Evolutionary conservation across 2,888 invertebrate species (phyloP), one percentile per base, ranked within the genome.

Genomic region (Volucella inflata): DNA sequence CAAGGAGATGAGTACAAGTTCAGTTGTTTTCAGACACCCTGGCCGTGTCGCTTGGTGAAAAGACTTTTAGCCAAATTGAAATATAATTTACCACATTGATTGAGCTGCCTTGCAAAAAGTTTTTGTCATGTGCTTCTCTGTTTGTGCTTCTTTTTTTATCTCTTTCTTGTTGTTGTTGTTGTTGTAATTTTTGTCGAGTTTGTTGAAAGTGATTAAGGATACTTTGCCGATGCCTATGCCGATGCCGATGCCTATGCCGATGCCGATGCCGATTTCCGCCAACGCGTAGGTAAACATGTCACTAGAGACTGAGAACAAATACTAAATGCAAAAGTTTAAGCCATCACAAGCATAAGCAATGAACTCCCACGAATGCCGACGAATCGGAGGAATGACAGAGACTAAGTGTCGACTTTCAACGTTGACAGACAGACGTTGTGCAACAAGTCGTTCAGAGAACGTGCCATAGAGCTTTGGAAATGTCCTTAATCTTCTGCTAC

Each of bases 41-140:
- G 12, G 38, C n/a, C 57, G 40, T 14, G 14, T 68, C 30, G 62
- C 12, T 30, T 21, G 53, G 8, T 48, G 42, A 42, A 74, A 74
- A 80, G 72, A 80, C 74, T 80, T 67, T 80, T 46, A 80, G 74
- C 79, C 36, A 80, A 74, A 80, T 74, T 80, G 79, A 80, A 80
- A 74, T 80, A 74, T 80, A 80, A 80, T 74, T 80, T 74, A 80
- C 79, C 79, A 67, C 72, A 74, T 80, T 74, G 74, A 80, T 80
- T 60, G 67, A 72, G 72, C 62, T 74, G 79, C 67, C 60, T 74
- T 62, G 67, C 44, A 62, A 30, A 80, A 80, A 80, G 79, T 80
- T 80, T 74, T 80, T 74, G 72, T 62, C 67, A 80, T 74, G 72
- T 76, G 51, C 59, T 68, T 51, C 51, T 44, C 55, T 76, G 50